Evolutionary conservation across 2,888 invertebrate genomes (phyloP), one percentile per base, ranked within the genome.

Genomic region (Criorhina ranunculi): DNA sequence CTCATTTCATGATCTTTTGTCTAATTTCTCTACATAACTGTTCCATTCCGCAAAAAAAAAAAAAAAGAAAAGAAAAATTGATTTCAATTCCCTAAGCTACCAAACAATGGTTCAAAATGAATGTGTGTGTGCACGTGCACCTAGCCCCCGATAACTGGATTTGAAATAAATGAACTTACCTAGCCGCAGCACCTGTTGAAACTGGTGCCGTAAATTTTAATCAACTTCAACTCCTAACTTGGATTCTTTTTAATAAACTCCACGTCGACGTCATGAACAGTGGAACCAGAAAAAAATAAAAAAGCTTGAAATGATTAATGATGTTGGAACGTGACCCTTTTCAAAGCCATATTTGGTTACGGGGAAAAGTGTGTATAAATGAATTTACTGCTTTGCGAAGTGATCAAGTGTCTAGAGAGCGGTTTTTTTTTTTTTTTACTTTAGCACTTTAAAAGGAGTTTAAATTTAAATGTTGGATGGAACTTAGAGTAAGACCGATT

Each of bases 171-270:
- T 46, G 46, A 46, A 46, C 46, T 19, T 17, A 19, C 19, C 15
- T 46, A 24, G 17, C 46, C 19, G 46, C 19, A 46, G 19, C 46
- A 46, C 46, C 46, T 46, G 46, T 46, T 46, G 46, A 46, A 60
- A 15, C 29, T 9, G 15, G 31, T n/a, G 60, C 11, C 24, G 60
- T 60, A 60, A 60, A 60, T 60, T 60, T 29, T 42, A 46, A 46
- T 46, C 46, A 46, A 46, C 46, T 42, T 67, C 53, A 55, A 31
- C 67, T 53, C 42, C 31, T 55, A 42, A 24, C 55, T 42, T 67
- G 67, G 67, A 67, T 67, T 42, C 53, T n/a, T 42, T 67, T 67
- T 67, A 67, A 67, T 67, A 42, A 67, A 67, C 67, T 67, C 53
- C 53, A 55, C 40, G 53, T 46, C 64, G 42, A 31, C 40, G 53